phyloP scores from a whole-genome alignment of 2,797 vertebrate species.

The Enteromius thamalakanensis region DNA sequence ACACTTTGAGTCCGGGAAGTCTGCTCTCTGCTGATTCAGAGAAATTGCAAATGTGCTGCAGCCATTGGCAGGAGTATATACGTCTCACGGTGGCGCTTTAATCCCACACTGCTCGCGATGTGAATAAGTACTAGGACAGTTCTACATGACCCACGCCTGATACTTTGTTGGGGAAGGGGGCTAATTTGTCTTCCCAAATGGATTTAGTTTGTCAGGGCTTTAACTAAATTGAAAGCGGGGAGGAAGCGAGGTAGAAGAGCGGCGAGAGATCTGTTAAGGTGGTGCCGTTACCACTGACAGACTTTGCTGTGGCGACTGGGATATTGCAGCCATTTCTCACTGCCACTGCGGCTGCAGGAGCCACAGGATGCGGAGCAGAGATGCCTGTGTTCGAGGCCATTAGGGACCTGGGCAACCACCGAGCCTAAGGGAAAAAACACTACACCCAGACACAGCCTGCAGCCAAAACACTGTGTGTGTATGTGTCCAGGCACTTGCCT shows the following conservation, averaged over 20 bases:
- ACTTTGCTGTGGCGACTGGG: conserved; percentile 56
- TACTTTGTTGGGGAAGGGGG: conserved; percentile 39
- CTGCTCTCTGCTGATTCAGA: conserved; percentile 44
- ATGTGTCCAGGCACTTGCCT: conserved; percentile 36
- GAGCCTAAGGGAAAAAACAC: conserved; percentile 60
- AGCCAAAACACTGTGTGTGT: conserved; percentile 57
- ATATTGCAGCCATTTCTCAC: conserved; percentile 65
- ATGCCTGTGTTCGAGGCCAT: conserved; percentile 57
- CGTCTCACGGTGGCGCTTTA: conserved; percentile 38
- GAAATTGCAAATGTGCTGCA: conserved; percentile 26
- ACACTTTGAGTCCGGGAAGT: conserved; percentile 25
- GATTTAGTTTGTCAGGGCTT: conserved; percentile 56
- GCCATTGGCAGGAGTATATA: conserved; percentile 9
- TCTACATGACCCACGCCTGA: conserved; percentile 43
- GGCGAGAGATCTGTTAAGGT: conserved; percentile 52
- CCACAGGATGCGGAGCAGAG: conserved; percentile 69
- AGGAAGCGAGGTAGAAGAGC: conserved; percentile 10
- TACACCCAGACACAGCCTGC: conserved; percentile 60
- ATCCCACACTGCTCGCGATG: conserved; percentile 26
- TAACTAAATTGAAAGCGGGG: conserved; percentile 60
- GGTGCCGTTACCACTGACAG: conserved; percentile 60
- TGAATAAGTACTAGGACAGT: conserved; percentile 49
- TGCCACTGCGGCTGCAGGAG: conserved; percentile 54
- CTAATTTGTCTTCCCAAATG: conserved; percentile 57
- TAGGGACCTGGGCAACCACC: conserved; percentile 61